Conservation (phyloP, 1,140 invertebrate species). For the Protaetia brevitarsis region DNA sequence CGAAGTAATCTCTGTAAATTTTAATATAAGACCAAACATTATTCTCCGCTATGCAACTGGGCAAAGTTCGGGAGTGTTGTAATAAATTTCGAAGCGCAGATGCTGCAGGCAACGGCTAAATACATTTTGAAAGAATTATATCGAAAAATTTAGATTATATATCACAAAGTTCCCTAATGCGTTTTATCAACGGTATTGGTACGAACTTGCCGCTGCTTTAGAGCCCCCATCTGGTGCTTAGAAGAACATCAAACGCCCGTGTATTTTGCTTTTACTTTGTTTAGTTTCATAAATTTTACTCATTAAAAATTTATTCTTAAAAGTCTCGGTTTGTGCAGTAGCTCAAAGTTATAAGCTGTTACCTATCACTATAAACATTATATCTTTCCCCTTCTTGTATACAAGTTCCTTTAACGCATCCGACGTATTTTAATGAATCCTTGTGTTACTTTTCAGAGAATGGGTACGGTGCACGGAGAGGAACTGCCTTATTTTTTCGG, state of each 20-base stretch:
- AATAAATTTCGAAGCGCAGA: conserved; percentile 14
- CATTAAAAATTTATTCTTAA: too few species aligned
- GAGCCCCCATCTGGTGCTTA: background rate
- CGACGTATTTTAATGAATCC: background rate
- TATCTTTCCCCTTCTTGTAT: too few species aligned
- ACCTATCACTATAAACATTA: too few species aligned
- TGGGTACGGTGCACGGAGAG: conserved; percentile 85
- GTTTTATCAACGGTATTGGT: conserved; percentile 5
- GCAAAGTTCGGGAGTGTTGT: conserved; percentile 1
- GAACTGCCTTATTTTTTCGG: conserved; percentile 90
- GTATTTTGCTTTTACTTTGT: background rate
- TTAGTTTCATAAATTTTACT: background rate
- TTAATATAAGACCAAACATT: background rate
- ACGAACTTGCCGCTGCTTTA: background rate
- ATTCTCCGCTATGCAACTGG: background rate
- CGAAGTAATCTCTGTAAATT: background rate
- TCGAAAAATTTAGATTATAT: conserved; percentile 14
- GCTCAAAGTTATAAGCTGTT: too few species aligned
- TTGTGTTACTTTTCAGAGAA: conserved; percentile 57
- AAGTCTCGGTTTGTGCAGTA: too few species aligned
- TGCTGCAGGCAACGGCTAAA: background rate
- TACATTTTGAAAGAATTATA: conserved; percentile 7
- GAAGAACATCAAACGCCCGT: background rate
- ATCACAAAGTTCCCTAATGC: conserved; percentile 3
- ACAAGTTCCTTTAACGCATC: background rate